Conservation (phyloP, 2,888 invertebrate genomes). For the Blastobasis lacticolella region DNA sequence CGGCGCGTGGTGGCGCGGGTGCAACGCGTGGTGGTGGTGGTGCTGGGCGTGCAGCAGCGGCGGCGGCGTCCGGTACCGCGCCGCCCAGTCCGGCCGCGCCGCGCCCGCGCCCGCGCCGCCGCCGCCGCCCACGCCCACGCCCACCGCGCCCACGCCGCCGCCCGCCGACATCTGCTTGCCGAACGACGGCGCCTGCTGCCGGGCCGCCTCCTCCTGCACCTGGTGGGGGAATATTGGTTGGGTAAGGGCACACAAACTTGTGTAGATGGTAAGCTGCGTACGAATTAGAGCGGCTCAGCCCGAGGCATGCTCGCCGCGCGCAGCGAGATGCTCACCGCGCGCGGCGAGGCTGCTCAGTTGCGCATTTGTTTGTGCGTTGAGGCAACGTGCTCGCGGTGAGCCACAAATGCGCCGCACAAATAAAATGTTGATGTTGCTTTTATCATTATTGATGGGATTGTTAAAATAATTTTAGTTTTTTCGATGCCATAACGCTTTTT, state of each 20-base stretch:
- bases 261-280: too few species aligned
- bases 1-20: constrained; percentile 36
- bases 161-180: constrained; percentile 80
- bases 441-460: too few species aligned
- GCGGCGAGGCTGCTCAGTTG: too few species aligned
- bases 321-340: too few species aligned
- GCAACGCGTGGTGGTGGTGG: constrained; percentile 45
- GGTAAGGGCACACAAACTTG: neutral
- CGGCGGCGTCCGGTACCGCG: constrained; percentile 85
- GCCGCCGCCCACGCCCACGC: constrained; percentile 20
- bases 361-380: too few species aligned
- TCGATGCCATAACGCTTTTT: too few species aligned
- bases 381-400: too few species aligned
- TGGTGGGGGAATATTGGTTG: constrained; percentile 34
- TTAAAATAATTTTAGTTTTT: too few species aligned
- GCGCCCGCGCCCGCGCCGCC: constrained; percentile 33
- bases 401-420: too few species aligned
- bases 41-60: constrained; percentile 46
- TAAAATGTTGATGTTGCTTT: too few species aligned
- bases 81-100: constrained; percentile 67
- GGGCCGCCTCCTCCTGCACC: constrained; percentile 92
- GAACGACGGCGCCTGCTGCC: constrained; percentile 90
- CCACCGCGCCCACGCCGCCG: constrained; percentile 22
- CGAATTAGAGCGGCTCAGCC: too few species aligned
- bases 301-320: too few species aligned